Evolutionary conservation across 2,113 vertebrate genomes (phyloP).

Genomic region (Urocitellus parryii): DNA sequence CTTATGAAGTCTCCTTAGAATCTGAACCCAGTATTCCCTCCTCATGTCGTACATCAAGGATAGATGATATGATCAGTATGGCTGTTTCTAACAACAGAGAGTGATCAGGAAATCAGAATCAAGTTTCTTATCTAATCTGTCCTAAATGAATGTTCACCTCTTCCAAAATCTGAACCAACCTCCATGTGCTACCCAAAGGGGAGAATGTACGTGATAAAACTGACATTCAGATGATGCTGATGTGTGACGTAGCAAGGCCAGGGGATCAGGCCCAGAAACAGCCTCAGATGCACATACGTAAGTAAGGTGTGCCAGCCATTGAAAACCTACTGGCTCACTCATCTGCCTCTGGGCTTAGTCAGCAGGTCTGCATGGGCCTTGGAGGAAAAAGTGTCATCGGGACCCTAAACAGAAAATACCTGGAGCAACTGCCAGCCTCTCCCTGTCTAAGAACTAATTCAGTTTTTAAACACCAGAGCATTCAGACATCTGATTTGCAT

Average conservation of each 20-base stretch:
- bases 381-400: background rate
- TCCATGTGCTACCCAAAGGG: background rate
- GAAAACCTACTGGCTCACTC: conserved; percentile 64
- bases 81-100: background rate
- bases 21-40: rapidly evolving
- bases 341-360: conserved; percentile 58
- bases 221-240: background rate
- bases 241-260: rapidly evolving
- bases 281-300: background rate
- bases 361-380: conserved; percentile 17
- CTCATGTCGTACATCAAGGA: rapidly evolving
- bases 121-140: background rate
- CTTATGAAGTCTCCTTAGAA: rapidly evolving
- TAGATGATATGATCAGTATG: rapidly evolving
- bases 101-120: background rate
- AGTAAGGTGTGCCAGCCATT: conserved; percentile 58
- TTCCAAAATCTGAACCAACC: rapidly evolving
- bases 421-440: conserved; percentile 40
- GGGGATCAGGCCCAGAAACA: background rate
- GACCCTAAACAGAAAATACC: conserved; percentile 39
- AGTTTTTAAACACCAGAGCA: conserved; percentile 23
- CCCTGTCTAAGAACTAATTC: conserved; percentile 8
- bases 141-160: rapidly evolving
- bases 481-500: conserved; percentile 73
- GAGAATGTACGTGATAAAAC: background rate